Conservation (phyloP, 2,797 vertebrate species). For the Limnodromus scolopaceus region DNA sequence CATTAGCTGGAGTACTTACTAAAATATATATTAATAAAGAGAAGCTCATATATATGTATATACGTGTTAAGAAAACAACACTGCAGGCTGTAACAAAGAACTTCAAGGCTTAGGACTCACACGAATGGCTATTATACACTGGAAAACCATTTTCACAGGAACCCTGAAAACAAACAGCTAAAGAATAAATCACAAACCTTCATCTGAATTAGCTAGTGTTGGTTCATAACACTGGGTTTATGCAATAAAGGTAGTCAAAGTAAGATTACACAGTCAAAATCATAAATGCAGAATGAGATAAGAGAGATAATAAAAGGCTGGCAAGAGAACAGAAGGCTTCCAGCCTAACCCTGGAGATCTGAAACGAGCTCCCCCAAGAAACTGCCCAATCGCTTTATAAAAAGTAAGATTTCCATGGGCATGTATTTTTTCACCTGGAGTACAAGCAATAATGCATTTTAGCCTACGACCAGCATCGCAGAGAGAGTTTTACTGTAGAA, state of each 20-base stretch:
- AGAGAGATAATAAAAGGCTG: background rate
- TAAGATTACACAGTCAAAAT: slow-evolving; percentile 23
- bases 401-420: background rate
- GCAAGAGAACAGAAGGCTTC: background rate
- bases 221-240: background rate
- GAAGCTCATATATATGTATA: background rate
- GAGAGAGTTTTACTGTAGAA: background rate
- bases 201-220: background rate
- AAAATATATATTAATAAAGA: slow-evolving; percentile 35
- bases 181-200: slow-evolving; percentile 16
- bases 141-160: background rate
- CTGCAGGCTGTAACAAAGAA: background rate
- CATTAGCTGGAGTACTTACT: slow-evolving; percentile 29
- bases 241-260: background rate
- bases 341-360: background rate
- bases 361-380: background rate
- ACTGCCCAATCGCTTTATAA: background rate
- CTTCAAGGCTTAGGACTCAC: background rate
- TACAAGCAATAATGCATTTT: background rate
- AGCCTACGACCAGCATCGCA: background rate
- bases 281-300: slow-evolving; percentile 9
- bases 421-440: background rate
- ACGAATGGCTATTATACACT: background rate
- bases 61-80: background rate
- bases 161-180: background rate